Evolutionary conservation across 2,888 invertebrate species (phyloP).

Genomic region (Parochlus steinenii): DNA sequence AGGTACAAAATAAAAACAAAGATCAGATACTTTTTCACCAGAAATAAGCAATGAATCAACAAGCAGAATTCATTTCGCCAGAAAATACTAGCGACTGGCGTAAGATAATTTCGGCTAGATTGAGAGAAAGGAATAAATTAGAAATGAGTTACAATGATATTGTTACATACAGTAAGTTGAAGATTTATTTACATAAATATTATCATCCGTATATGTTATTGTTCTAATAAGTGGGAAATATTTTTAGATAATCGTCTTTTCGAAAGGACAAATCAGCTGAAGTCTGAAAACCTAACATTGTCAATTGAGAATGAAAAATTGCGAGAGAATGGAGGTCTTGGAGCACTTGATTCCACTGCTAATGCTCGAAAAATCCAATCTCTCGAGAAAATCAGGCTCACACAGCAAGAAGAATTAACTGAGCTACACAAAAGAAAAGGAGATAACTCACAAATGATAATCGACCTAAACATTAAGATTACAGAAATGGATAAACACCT

Average conservation of each 20-base stretch:
- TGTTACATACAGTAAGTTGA: constrained; percentile 59
- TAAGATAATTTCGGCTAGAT: constrained; percentile 46
- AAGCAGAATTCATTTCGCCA: too few relatives aligned
- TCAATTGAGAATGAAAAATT: constrained; percentile 74
- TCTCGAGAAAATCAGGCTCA: constrained; percentile 70
- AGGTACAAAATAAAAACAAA: too few relatives aligned
- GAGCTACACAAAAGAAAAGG: constrained; percentile 77
- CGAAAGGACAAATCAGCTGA: constrained; percentile 63
- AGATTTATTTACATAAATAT: not conserved
- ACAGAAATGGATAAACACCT: constrained; percentile 72
- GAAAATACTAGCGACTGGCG: too few relatives aligned
- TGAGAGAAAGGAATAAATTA: constrained; percentile 56
- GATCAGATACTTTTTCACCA: too few relatives aligned
- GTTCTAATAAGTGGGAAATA: constrained; percentile 7
- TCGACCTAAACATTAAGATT: constrained; percentile 69
- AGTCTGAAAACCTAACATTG: constrained; percentile 69
- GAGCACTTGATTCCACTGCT: constrained; percentile 26
- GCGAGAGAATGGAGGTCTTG: constrained; percentile 35
- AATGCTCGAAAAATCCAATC: constrained; percentile 45
- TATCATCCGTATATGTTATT: not conserved
- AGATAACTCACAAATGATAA: constrained; percentile 85
- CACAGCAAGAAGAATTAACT: constrained; percentile 84
- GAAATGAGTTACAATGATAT: constrained; percentile 69
- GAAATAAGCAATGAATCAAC: too few relatives aligned
- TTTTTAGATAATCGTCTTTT: constrained; percentile 70